Base-by-base conservation (phyloP, 1,140 invertebrate genomes). In the Drosophila pachea region DNA sequence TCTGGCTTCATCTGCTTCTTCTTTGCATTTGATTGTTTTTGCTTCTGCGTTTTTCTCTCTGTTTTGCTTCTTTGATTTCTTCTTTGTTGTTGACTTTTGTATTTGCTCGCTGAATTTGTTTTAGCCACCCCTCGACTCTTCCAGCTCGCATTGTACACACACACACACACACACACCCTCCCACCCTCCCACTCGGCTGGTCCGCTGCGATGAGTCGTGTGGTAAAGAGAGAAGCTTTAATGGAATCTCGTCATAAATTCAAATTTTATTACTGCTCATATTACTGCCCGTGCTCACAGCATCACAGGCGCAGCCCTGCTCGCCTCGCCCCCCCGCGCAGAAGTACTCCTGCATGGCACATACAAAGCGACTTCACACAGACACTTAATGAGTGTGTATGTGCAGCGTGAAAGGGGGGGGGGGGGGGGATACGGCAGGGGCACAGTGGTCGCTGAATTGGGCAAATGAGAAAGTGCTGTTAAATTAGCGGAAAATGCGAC, bases 161-260 rank as follows among this genome's bases (percentile, higher is more conserved):
- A 56, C 54, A 56, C n/a, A 40, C 47, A 35, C 59, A 40, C 49
- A 2, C 43, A 49, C 0, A 11, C 50, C 1, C 42, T 4, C 47
- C n/a, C 6, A 5, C 42, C 6, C 31, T 9, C 55, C 29, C 40
- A 11, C 31, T 58, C 12, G 12, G 22, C 22, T 43, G 64, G 73
- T 63, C 73, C 55, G 64, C 68, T 65, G 61, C 59, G 52, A 54
- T 52, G 73, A 68, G 76, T 22, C 22, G 22, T 86, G 81, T 74
- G 78, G 81, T 58, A 76, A 84, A 87, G 83, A 87, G 40, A 47
- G 45, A 47, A 84, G 84, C 83, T 87, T 87, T 87, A 87, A 87
- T 87, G 83, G 83, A 87, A 79, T 87, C 83, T 87, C 84, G 83
- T 84, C 83, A 87, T 87, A 87, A 87, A 87, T 87, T 87, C 84